Evolutionary conservation across 2,113 vertebrate genomes (phyloP), one percentile per base, ranked within the genome.

Genomic region (Calidris pygmaea): DNA sequence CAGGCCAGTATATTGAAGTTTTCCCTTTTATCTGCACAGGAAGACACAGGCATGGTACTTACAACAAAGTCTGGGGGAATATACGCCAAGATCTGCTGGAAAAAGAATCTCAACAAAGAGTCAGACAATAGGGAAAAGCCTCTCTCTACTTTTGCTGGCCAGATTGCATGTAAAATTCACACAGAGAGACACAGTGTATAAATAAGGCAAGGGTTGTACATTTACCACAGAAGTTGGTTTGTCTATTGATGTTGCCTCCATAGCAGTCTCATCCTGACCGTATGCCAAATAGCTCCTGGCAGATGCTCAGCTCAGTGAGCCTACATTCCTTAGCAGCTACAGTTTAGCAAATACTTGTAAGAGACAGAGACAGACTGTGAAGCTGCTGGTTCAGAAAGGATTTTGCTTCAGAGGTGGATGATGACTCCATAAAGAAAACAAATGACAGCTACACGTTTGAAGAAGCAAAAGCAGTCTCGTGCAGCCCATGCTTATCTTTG

Each of bases 261-360:
- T 75, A 72, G 86, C 79, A 92, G 37, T 65, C 76, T 87, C 35
- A 45, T 84, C 30, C 55, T 93, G 79, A 93, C 68, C 2, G 3
- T 78, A 65, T 78, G 95, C 88, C 88, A 96, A 88, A 89, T 78
- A 81, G 56, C 93, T 97, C 35, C 79, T 92, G 83, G 93, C 96
- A 96, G 76, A 94, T 93, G 90, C 83, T 95, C 80, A 53, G 60
- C 83, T 90, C 93, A 78, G 79, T 37, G 21, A 96, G 83, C 70
- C 60, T 35, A 53, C 76, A 53, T 62, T 93, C 86, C 83, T 89
- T 39, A 92, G 73, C 73, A 94, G 90, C 73, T 65, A 95, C 76
- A 78, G 83, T 92, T 96, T 90, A 94, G 73, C 39, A 85, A 90
- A 88, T 71, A 53, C 72, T 75, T 92, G 53, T 74, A 78, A 89